A percentile compares a stretch with the other conserved stretches of the same genome.
phyloP scores from a whole-genome alignment of 2,113 vertebrate genomes.

The Gavia stellata region DNA sequence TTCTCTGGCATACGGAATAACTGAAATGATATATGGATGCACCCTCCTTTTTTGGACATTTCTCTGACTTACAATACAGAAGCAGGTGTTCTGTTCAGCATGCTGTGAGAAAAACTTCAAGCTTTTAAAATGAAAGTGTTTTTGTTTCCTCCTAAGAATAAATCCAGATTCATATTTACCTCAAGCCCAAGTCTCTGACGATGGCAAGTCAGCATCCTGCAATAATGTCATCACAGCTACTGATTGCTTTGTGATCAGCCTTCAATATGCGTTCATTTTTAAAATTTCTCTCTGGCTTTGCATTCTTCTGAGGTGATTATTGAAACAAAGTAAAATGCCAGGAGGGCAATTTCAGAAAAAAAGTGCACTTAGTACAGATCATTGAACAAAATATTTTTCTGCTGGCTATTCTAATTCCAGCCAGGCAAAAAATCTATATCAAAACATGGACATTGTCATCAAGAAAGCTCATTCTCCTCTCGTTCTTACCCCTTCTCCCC shows the following conservation, averaged over 20 bases:
- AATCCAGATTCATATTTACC: neutral
- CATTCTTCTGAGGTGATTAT: neutral
- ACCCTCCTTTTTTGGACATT: neutral
- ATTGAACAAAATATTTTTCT: neutral
- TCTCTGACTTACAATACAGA: neutral
- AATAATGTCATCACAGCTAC: neutral
- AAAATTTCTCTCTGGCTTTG: neutral
- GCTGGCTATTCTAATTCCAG: neutral
- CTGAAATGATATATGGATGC: neutral
- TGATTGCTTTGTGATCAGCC: neutral
- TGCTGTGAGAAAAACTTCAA: neutral
- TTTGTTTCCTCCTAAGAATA: neutral
- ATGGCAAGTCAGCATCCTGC: neutral
- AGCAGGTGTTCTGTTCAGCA: neutral
- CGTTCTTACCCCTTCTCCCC: neutral
- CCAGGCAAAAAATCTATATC: neutral
- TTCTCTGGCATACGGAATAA: neutral
- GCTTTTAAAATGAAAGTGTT: neutral
- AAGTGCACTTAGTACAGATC: neutral
- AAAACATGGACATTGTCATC: neutral
- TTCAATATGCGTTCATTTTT: neutral
- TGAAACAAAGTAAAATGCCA: neutral
- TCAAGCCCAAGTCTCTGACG: neutral
- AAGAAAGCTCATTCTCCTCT: neutral
- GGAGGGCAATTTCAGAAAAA: neutral